These are phyloP conservation scores for Dastarcus helophoroides DNA, from an alignment of 2,888 invertebrate genomes.

Conservation along the genomic window DNA sequence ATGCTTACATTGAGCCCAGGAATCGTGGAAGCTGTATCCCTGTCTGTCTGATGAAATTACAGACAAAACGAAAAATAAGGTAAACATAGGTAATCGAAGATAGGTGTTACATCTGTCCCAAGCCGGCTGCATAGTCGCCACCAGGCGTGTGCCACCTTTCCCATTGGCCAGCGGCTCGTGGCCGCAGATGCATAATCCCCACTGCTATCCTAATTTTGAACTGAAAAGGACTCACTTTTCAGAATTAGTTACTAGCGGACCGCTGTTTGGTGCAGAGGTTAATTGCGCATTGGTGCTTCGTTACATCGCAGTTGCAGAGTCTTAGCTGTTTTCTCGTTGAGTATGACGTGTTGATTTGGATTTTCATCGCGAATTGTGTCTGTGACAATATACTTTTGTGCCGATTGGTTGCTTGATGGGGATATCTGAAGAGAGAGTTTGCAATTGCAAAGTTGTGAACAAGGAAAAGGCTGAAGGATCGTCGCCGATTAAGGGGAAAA, in stretches of 20 bases:
- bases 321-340: background rate
- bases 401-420: constrained; percentile 28
- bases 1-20: too few species aligned
- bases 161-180: constrained; percentile 47
- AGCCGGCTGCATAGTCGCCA: constrained; percentile 36
- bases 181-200: constrained; percentile 33
- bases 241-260: background rate
- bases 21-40: too few species aligned
- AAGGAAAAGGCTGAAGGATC: constrained; percentile 31
- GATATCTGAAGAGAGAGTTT: constrained; percentile 30
- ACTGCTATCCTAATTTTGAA: constrained; percentile 19
- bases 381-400: background rate
- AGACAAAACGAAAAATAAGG: constrained; percentile 17
- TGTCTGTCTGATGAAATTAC: too few species aligned
- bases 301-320: background rate
- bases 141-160: constrained; percentile 44
- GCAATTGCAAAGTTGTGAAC: constrained; percentile 30
- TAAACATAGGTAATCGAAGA: constrained; percentile 24
- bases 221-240: background rate
- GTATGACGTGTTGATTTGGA: background rate
- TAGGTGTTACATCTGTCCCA: constrained; percentile 30
- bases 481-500: constrained; percentile 52
- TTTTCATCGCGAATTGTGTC: background rate
- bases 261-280: background rate
- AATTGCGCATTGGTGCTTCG: background rate